Percentiles rank a stretch among this genome's conserved stretches.
These are phyloP conservation scores for Mechanitis messenoides DNA, from an alignment of 2,888 invertebrate species.

Conservation along the genomic window DNA sequence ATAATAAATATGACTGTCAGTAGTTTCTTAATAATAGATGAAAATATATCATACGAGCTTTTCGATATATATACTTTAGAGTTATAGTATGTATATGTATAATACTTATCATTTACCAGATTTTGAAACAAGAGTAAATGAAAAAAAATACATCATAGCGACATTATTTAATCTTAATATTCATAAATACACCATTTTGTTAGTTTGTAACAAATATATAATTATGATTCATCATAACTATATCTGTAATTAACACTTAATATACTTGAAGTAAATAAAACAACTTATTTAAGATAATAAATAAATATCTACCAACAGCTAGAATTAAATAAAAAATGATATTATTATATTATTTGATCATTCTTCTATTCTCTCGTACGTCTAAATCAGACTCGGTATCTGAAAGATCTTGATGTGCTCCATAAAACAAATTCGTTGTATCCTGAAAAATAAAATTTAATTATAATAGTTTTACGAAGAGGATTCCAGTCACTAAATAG, in stretches of 20 bases:
- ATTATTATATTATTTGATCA: slow-evolving; percentile 30
- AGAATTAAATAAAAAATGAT: slow-evolving; percentile 7
- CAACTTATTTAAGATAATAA: background rate
- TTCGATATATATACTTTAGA: no score
- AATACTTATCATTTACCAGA: no score
- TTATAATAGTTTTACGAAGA: no score
- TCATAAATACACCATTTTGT: slow-evolving; percentile 15
- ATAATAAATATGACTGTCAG: no score
- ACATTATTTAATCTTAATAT: background rate
- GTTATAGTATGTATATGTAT: no score
- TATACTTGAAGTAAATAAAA: slow-evolving; percentile 13
- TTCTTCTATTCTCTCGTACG: slow-evolving; percentile 41
- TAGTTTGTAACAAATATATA: slow-evolving; percentile 25
- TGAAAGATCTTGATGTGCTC: slow-evolving; percentile 44
- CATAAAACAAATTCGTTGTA: slow-evolving; percentile 39
- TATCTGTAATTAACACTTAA: slow-evolving; percentile 24
- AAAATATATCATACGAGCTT: no score
- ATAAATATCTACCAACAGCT: slow-evolving; percentile 9
- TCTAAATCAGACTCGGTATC: slow-evolving; percentile 63
- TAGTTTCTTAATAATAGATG: no score
- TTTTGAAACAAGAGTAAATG: no score
- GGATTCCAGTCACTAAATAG: no score
- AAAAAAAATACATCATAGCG: background rate
- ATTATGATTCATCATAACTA: slow-evolving; percentile 45
- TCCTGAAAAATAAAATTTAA: slow-evolving; percentile 38